Evolutionary conservation across 2,888 invertebrate species (phyloP), one percentile per base, ranked within the genome.

Genomic region (Xestia ashworthii): DNA sequence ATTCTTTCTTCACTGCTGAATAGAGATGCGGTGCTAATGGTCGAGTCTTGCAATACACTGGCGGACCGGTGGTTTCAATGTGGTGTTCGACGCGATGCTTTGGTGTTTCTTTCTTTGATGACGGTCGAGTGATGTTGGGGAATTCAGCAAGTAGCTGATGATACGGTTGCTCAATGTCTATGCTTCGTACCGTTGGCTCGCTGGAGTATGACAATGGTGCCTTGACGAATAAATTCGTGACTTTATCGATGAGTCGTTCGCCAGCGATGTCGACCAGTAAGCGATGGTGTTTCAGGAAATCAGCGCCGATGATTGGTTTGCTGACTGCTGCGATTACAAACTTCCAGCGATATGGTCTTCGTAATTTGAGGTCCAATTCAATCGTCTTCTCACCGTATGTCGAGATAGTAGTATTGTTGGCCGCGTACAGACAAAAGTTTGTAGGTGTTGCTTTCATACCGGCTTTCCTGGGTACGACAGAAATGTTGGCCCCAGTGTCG

Each of bases 311-410:
- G 60, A 60, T 60, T n/a, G 60, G 60, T n/a, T 60, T 60, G 25
- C 60, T 60, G 60, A 60, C 60, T 60, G 60, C 60, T 60, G 60
- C 60, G 25, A 55, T 55, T 22, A 55, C 55, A 11, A 55, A 55
- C 55, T 55, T 55, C 55, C 55, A 55, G 11, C 55, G 55, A n/a
- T n/a, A 55, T n/a, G n/a, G 55, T 55, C 55, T 55, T 55, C 55
- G n/a, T n/a, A 55, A 9, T n/a, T n/a, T 55, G 22, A 55, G n/a
- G n/a, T 55, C 55, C 55, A 55, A 55, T 25, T 25, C 60, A 3
- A 60, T 25, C 25, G 60, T 16, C 14, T 60, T 60, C 25, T 25
- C 60, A 14, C 60, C 60, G 14, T 67, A 67, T 5, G 74, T 74
- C 1, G 74, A 14, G 1, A 68, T 74, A 1, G 12, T 16, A 1